phyloP scores from a whole-genome alignment of 2,888 invertebrate species.

The Scaeva pyrastri region DNA sequence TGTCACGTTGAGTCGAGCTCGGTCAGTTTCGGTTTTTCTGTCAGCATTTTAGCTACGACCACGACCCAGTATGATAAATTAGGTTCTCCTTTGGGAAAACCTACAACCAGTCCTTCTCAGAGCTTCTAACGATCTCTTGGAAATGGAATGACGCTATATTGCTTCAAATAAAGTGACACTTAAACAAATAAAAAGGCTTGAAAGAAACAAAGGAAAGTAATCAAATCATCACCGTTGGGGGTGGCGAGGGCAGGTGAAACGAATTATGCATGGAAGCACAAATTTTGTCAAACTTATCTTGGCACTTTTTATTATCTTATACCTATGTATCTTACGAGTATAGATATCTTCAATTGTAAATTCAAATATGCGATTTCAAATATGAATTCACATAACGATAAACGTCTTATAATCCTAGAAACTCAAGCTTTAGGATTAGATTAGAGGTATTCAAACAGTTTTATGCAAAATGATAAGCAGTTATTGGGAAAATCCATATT shows the following conservation, averaged over 20 bases:
- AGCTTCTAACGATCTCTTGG: constrained; percentile 60
- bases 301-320: no score
- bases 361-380: no score
- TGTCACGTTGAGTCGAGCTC: constrained; percentile 67
- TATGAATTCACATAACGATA: no score
- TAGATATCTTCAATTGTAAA: no score
- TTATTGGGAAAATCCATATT: no score
- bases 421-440: no score
- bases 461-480: no score
- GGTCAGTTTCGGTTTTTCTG: constrained; percentile 52
- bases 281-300: no score
- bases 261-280: background rate
- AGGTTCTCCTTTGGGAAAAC: constrained; percentile 64
- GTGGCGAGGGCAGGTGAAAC: constrained; percentile 33
- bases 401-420: no score
- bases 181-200: constrained; percentile 66
- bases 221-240: constrained; percentile 53
- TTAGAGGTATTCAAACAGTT: no score
- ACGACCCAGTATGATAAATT: constrained; percentile 71
- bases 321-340: no score
- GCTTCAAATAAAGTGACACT: constrained; percentile 68
- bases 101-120: constrained; percentile 45
- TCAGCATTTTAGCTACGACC: constrained; percentile 60
- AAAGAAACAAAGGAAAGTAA: constrained; percentile 54
- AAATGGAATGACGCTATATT: constrained; percentile 63